Conservation (phyloP, 2,888 invertebrate genomes). For the Tryphoninae sp. region DNA sequence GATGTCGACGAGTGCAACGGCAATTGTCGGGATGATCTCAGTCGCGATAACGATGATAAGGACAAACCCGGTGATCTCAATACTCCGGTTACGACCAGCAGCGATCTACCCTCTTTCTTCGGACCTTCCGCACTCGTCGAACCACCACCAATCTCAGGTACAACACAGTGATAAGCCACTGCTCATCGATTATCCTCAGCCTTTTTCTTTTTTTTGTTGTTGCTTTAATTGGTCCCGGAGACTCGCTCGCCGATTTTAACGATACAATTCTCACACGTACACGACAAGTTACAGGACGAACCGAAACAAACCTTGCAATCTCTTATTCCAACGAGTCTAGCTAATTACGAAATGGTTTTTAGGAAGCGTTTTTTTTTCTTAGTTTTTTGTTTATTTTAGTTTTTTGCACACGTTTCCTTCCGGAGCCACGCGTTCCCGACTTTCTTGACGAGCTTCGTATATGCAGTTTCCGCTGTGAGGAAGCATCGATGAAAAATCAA, state of each 20-base stretch:
- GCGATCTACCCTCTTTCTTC: constrained; percentile 96
- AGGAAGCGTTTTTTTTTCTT: too few species aligned
- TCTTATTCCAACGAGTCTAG: too few species aligned
- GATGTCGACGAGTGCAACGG: constrained; percentile 78
- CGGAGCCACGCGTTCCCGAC: too few species aligned
- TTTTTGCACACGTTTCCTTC: too few species aligned
- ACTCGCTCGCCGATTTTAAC: neutral
- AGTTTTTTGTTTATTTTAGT: too few species aligned
- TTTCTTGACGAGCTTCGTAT: too few species aligned
- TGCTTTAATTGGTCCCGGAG: neutral
- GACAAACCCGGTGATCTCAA: constrained; percentile 92
- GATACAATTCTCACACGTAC: too few species aligned
- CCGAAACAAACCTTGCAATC: too few species aligned
- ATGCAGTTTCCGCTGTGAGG: too few species aligned
- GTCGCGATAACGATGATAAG: constrained; percentile 81
- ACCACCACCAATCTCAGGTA: constrained; percentile 97
- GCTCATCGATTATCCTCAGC: neutral
- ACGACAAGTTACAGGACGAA: too few species aligned
- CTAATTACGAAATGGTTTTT: too few species aligned
- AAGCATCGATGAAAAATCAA: too few species aligned
- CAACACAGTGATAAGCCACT: constrained; percentile 75
- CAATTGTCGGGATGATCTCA: constrained; percentile 81
- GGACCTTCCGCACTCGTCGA: constrained; percentile 92
- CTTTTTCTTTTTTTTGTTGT: constrained; percentile 6
- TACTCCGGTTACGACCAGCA: constrained; percentile 96